Evolutionary conservation across 1,140 invertebrate genomes (phyloP).

Genomic region (Notospermus geniculatus): DNA sequence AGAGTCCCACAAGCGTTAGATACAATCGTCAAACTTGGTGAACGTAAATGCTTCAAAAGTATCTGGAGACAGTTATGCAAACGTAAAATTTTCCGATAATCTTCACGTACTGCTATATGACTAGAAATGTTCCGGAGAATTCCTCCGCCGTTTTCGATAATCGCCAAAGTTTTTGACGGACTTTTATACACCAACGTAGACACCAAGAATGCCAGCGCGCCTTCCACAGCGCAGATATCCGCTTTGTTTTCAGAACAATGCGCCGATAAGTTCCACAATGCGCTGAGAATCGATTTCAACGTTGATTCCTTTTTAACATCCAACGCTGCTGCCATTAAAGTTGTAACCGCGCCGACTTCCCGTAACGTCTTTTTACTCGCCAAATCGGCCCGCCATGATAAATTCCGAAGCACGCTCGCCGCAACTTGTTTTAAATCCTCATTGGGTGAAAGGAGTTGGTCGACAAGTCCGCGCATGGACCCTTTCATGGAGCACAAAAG

Average conservation of each 20-base stretch:
- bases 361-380: constrained; percentile 85
- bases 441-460: constrained; percentile 80
- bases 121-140: constrained; percentile 92
- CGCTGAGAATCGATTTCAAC: constrained; percentile 90
- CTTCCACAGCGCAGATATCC: constrained; percentile 86
- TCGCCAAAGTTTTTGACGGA: constrained; percentile 75
- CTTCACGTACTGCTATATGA: constrained; percentile 87
- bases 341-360: constrained; percentile 83
- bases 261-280: constrained; percentile 93
- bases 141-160: constrained; percentile 93
- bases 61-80: constrained; percentile 85
- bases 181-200: constrained; percentile 85
- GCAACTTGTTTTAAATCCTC: constrained; percentile 93
- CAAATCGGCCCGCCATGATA: constrained; percentile 94
- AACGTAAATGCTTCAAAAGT: constrained; percentile 85
- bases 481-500: constrained; percentile 85
- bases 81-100: constrained; percentile 77
- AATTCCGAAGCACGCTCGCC: constrained; percentile 87
- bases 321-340: constrained; percentile 80
- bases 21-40: constrained; percentile 89
- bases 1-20: constrained; percentile 94
- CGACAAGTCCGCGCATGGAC: constrained; percentile 86
- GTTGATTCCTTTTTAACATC: constrained; percentile 85
- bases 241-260: constrained; percentile 92
- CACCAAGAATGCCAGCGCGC: constrained; percentile 81